phyloP scores from a whole-genome alignment of 2,797 vertebrate genomes.

The Falco concolor region DNA sequence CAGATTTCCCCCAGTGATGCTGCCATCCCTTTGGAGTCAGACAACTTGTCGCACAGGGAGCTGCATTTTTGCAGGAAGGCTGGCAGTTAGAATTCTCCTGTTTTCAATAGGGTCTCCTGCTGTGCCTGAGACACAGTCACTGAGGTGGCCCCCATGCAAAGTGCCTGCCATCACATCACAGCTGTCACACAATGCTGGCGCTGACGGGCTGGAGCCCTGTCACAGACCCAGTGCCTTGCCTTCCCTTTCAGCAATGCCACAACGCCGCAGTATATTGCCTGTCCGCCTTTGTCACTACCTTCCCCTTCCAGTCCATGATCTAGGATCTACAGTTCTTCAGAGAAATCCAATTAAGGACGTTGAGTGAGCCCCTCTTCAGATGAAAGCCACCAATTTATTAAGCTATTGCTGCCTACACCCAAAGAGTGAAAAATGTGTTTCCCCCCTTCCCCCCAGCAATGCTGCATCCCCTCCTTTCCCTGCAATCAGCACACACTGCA shows the following conservation, averaged over 20 bases:
- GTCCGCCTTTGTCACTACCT: neutral
- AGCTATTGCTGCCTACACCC: neutral
- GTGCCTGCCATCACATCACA: neutral
- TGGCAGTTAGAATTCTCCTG: neutral
- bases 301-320: neutral
- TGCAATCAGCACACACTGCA: rapidly evolving
- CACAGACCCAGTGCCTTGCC: neutral
- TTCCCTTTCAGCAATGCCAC: neutral
- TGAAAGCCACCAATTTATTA: neutral
- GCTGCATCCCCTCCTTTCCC: neutral
- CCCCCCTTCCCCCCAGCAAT: neutral
- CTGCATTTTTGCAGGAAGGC: neutral
- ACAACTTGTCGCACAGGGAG: neutral
- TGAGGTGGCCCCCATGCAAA: rapidly evolving
- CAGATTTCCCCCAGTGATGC: neutral
- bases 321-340: neutral
- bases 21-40: neutral
- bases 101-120: neutral
- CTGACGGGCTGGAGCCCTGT: neutral
- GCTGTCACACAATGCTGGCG: neutral
- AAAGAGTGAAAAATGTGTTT: rapidly evolving
- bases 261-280: too few species aligned
- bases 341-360: neutral
- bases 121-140: neutral
- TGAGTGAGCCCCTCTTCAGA: neutral